phyloP scores from a whole-genome alignment of 2,113 vertebrate species.

The Odocoileus hemionus region DNA sequence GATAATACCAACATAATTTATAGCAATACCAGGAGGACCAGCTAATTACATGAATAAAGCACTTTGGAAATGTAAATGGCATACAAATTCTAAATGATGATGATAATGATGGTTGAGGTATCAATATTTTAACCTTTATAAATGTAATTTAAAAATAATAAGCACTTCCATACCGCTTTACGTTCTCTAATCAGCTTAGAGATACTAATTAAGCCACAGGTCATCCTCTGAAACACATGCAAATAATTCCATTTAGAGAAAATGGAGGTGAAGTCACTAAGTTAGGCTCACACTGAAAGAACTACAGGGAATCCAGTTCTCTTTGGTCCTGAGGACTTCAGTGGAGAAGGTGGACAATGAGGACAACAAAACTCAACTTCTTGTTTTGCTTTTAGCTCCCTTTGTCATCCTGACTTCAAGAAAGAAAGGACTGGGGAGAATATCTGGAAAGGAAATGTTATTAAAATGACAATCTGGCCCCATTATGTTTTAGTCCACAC shows the following conservation, averaged over 20 bases:
- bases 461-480: not conserved
- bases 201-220: constrained; percentile 60
- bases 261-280: constrained; percentile 22
- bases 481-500: not conserved
- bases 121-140: constrained; percentile 61
- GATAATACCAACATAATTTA: constrained; percentile 49
- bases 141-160: constrained; percentile 65
- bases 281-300: not conserved
- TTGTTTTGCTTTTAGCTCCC: not conserved
- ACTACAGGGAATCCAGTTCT: not conserved
- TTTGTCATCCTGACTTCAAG: not conserved
- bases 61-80: constrained; percentile 46
- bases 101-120: constrained; percentile 51
- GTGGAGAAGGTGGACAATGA: not conserved
- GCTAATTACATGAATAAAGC: constrained; percentile 44
- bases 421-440: not conserved
- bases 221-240: constrained; percentile 33
- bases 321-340: not conserved
- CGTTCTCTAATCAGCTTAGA: constrained; percentile 57
- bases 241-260: constrained; percentile 53
- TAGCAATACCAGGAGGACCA: constrained; percentile 29
- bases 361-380: not conserved
- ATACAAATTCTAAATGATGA: constrained; percentile 55
- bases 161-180: constrained; percentile 59
- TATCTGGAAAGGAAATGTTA: not conserved